These are phyloP conservation scores for Leucoma salicis DNA, from an alignment of 2,888 invertebrate species.

Conservation along the genomic window DNA sequence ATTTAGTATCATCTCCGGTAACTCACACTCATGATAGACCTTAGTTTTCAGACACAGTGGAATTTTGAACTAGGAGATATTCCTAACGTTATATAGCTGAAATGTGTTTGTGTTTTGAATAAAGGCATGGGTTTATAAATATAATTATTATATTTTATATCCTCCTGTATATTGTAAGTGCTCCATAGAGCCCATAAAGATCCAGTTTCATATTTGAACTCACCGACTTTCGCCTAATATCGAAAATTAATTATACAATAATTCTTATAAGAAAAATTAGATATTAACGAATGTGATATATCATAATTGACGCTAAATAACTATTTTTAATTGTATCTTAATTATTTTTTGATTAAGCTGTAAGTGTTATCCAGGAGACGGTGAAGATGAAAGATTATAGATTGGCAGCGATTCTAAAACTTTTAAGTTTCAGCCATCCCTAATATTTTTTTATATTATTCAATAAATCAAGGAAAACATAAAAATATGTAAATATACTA, in stretches of 20 bases:
- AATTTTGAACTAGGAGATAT: too few species aligned
- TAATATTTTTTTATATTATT: not conserved
- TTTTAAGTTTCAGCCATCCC: not conserved
- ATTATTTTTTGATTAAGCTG: constrained; percentile 58
- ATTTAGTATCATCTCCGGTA: too few species aligned
- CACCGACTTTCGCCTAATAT: constrained; percentile 59
- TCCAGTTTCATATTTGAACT: constrained; percentile 40
- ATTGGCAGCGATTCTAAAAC: not conserved
- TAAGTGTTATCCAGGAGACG: constrained; percentile 33
- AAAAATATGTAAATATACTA: too few species aligned
- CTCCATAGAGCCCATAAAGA: constrained; percentile 10
- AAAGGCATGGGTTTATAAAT: too few species aligned
- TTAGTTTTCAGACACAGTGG: too few species aligned
- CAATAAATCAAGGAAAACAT: too few species aligned
- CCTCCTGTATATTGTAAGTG: constrained; percentile 5
- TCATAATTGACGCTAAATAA: constrained; percentile 51
- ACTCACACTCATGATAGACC: too few species aligned
- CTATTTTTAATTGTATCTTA: constrained; percentile 38
- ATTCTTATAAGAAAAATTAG: constrained; percentile 59
- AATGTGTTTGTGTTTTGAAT: too few species aligned
- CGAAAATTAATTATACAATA: constrained; percentile 42
- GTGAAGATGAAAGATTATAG: constrained; percentile 25
- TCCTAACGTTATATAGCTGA: too few species aligned
- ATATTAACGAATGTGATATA: constrained; percentile 55
- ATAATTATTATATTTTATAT: constrained; percentile 8